Percentiles rank a stretch among this genome's conserved stretches.
Conservation (phyloP, 2,888 invertebrate species). For the Lepetodrilus schrolli region DNA sequence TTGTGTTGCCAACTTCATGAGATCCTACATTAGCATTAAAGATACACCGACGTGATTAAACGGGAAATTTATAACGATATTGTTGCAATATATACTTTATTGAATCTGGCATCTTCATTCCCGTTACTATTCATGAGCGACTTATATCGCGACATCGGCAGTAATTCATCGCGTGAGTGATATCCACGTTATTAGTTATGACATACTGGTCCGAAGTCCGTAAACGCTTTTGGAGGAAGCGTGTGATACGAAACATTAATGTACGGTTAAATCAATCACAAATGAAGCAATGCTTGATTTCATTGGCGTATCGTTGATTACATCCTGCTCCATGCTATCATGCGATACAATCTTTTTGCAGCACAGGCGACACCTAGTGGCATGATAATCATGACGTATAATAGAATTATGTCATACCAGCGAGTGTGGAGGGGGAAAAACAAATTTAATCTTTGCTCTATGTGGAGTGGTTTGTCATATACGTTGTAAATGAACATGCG, state of each 20-base stretch:
- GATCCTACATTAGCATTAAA: no score
- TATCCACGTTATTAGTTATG: not conserved
- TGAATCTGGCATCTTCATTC: no score
- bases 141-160: no score
- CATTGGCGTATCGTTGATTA: slow-evolving; percentile 17
- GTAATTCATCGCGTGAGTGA: not conserved
- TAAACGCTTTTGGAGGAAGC: not conserved
- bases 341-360: not conserved
- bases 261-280: slow-evolving; percentile 16
- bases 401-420: not conserved
- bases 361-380: not conserved
- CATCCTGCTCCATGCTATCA: not conserved
- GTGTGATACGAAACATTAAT: slow-evolving; percentile 18
- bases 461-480: no score
- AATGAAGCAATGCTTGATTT: slow-evolving; percentile 14
- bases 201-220: not conserved
- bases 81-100: no score
- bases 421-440: no score
- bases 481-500: no score
- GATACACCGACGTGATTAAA: no score
- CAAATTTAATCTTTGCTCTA: no score
- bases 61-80: no score
- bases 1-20: no score
- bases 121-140: no score
- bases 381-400: not conserved